Evolutionary conservation across 2,888 invertebrate genomes (phyloP).

Genomic region (Cheilosia pagana): DNA sequence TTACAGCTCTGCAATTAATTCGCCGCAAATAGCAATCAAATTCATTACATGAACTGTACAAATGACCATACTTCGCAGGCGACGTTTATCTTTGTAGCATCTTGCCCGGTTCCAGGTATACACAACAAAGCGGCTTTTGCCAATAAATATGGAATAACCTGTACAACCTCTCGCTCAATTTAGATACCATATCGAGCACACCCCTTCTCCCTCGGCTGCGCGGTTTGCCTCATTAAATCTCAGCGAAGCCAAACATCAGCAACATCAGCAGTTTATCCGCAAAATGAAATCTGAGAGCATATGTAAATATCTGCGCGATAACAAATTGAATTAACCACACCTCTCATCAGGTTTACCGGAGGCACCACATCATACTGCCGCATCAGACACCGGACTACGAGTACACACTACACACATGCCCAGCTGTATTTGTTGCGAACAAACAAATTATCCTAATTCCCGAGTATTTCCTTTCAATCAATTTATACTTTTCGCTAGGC

Average conservation of each 20-base stretch:
- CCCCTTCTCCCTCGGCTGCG: conserved; percentile 2
- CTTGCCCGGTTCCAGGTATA: conserved; percentile 32
- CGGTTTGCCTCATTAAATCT: conserved; percentile 44
- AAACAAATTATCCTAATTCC: conserved; percentile 71
- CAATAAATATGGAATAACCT: conserved; percentile 35
- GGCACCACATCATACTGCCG: conserved; percentile 24
- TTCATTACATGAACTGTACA: conserved; percentile 42
- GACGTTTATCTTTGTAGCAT: conserved; percentile 34
- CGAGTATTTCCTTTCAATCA: conserved; percentile 69
- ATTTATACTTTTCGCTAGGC: conserved; percentile 40
- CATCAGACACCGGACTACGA: too few species aligned
- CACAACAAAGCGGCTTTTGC: conserved; percentile 31
- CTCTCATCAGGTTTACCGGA: conserved; percentile 58
- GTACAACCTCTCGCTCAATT: conserved; percentile 44
- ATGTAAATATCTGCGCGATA: conserved; percentile 57
- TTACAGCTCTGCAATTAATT: conserved; percentile 44
- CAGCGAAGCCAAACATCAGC: conserved; percentile 42
- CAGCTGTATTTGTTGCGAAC: conserved; percentile 33
- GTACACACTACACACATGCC: conserved; percentile 1
- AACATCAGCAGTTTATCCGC: conserved; percentile 57
- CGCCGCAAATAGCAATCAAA: conserved; percentile 36
- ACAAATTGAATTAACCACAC: conserved; percentile 72
- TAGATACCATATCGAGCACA: conserved; percentile 45
- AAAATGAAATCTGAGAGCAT: conserved; percentile 56
- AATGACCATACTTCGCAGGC: conserved; percentile 33